Base-by-base conservation (phyloP, 2,113 vertebrate species). In the Noctilio leporinus region DNA sequence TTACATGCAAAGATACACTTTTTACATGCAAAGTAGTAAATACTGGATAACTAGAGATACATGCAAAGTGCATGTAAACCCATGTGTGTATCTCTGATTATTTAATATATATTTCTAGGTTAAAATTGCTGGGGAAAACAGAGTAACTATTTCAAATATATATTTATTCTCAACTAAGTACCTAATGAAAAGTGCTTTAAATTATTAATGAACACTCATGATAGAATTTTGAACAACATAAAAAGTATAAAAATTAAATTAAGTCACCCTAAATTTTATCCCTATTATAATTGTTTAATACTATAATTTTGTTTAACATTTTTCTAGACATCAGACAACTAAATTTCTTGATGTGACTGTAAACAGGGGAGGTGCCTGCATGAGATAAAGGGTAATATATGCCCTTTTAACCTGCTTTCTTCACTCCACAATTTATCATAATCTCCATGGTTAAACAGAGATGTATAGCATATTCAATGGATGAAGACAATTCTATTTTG, bases 221-320 rank as follows among this genome's bases (percentile, higher is more conserved):
- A n/a, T 92, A 7, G 26, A 86, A 90, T 88, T 88, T 88, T 38
- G 89, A 81, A 69, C 35, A 87, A 89, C 64, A 43, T 8, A 73
- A 14, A 82, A 73, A 69, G 20, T 67, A 17, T 81, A 64, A 82
- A 77, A 89, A 70, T 64, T 89, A 89, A 89, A 75, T 22, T 40
- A 53, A 82, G 19, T 93, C 22, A 82, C 7, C 14, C 24, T 81
- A 91, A 59, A 64, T 86, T 57, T 43, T 33, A 40, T 28, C 15
- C 35, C 10, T 51, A 72, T 62, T 73, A 45, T n/a, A 47, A 78
- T 80, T 81, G 15, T 75, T 86, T n/a, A 80, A 53, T 67, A 76
- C 43, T 75, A 28, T 14, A 38, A 75, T 89, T 89, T 55, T 89
- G 10, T 80, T 76, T 6, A 45, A 38, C 72, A 38, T 67, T 89